Conservation (phyloP, 2,797 vertebrate genomes). For the Gymnocypris eckloni region DNA sequence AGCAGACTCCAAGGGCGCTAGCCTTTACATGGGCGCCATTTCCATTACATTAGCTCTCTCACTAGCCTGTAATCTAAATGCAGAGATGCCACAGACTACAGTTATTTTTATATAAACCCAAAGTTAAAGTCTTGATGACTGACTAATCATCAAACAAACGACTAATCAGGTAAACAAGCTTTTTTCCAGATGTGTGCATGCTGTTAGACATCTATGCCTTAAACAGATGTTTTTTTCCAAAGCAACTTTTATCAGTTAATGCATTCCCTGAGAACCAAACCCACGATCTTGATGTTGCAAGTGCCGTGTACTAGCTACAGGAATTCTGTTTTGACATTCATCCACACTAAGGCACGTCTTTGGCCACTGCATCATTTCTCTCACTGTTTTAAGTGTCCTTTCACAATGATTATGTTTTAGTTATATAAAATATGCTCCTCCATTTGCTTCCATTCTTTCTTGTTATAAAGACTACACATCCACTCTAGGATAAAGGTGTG, state of each 20-base stretch:
- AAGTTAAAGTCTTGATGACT: conserved; percentile 8
- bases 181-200: background rate
- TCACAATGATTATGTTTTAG: background rate
- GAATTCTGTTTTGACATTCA: background rate
- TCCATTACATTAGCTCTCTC: conserved; percentile 77
- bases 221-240: background rate
- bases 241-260: conserved; percentile 1
- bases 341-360: background rate
- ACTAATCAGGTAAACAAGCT: conserved; percentile 3
- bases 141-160: background rate
- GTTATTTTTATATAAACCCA: background rate
- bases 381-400: background rate
- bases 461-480: too few species aligned
- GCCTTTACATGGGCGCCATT: conserved; percentile 71
- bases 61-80: conserved; percentile 39
- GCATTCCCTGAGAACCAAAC: background rate
- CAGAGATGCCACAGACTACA: background rate
- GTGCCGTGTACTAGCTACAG: background rate
- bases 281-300: background rate
- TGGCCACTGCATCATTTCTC: background rate
- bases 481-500: background rate
- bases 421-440: background rate
- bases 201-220: background rate
- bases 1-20: conserved; percentile 79
- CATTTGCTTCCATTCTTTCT: background rate